phyloP scores from a whole-genome alignment of 2,888 invertebrate species.

The Hyposoter dolosus region DNA sequence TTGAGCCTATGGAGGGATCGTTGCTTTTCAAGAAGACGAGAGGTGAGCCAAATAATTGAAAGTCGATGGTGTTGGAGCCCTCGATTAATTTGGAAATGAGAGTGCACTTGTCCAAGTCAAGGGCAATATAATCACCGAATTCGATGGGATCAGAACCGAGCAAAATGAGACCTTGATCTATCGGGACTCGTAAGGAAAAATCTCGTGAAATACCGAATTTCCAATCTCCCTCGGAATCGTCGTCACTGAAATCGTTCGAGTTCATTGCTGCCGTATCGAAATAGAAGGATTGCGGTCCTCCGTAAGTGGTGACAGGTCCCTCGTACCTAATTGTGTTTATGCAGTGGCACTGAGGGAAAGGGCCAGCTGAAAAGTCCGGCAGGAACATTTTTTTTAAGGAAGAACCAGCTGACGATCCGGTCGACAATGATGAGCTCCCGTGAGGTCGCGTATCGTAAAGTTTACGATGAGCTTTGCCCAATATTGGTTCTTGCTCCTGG shows the following conservation, averaged over 20 bases:
- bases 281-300: neutral
- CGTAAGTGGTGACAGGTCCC: conserved; percentile 3
- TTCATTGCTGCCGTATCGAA: neutral
- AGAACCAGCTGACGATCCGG: neutral
- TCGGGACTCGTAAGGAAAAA: conserved; percentile 62
- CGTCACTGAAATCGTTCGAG: neutral
- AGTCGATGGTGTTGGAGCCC: conserved; percentile 64
- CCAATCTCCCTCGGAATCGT: neutral
- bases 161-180: conserved; percentile 56
- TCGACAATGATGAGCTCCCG: neutral
- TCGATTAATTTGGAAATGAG: conserved; percentile 70
- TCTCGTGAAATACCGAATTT: neutral
- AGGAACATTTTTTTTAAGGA: neutral
- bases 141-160: conserved; percentile 60
- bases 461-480: neutral
- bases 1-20: conserved; percentile 22
- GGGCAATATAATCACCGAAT: conserved; percentile 71
- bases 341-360: conserved; percentile 2
- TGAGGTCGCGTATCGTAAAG: neutral
- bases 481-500: neutral
- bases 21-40: neutral
- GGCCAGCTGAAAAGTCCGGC: neutral
- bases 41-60: conserved; percentile 57
- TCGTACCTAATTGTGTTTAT: neutral
- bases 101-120: conserved; percentile 59